Evolutionary conservation across 2,888 invertebrate species (phyloP).

Genomic region (Chrysomela aeneicollis): DNA sequence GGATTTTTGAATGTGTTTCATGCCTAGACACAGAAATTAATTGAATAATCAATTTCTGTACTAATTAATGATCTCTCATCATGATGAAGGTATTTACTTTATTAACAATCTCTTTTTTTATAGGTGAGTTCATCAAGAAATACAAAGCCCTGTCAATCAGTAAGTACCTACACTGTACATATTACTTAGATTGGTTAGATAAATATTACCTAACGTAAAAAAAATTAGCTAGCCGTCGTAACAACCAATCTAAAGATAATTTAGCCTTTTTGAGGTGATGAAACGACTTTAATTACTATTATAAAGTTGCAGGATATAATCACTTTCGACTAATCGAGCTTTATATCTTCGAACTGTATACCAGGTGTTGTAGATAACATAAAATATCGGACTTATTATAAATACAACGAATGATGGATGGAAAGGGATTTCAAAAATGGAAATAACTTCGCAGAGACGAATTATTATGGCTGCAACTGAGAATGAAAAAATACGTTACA

Average conservation of each 20-base stretch:
- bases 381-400: too few relatives aligned
- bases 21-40: too few relatives aligned
- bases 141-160: conserved; percentile 7
- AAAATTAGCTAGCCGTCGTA: not conserved
- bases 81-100: not conserved
- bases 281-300: conserved; percentile 22
- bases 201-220: conserved; percentile 26
- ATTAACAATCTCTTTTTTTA: conserved; percentile 18
- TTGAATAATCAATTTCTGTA: not conserved
- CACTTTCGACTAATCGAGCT: not conserved
- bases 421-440: too few relatives aligned
- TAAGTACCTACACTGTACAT: conserved; percentile 10
- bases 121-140: conserved; percentile 21
- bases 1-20: too few relatives aligned
- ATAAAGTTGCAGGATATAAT: conserved; percentile 3
- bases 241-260: conserved; percentile 13
- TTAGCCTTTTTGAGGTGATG: conserved; percentile 15
- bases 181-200: conserved; percentile 9
- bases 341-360: not conserved
- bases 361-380: not conserved
- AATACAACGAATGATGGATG: too few relatives aligned
- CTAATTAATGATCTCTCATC: not conserved
- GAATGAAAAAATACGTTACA: too few relatives aligned
- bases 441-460: too few relatives aligned
- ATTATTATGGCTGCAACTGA: too few relatives aligned